Base-by-base conservation (phyloP, 2,113 vertebrate species). In the Caranx ignobilis region DNA sequence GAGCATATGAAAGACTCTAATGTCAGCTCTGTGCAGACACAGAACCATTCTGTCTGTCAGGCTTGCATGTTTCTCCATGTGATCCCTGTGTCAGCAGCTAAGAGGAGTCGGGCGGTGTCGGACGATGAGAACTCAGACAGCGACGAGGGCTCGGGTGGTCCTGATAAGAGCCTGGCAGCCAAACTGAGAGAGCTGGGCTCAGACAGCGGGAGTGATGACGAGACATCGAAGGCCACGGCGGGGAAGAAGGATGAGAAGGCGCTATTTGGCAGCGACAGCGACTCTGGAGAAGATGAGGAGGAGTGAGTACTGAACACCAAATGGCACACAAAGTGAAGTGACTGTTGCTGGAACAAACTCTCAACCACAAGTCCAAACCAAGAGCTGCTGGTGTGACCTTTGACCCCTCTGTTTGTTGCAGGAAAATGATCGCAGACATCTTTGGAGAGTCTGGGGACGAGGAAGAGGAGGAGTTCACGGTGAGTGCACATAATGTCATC, bases 361-460 rank as follows among this genome's bases (percentile, higher is more conserved):
- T 41, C 8, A 41, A 41, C 39, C 39, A 7, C 39, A 41, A 8
- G 8, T 41, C 39, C 11, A 10, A 41, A 41, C 39, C 18, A 5
- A 31, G 21, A 37, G 34, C 13, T n/a, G 45, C 60, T 3, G 11
- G 5, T 41, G 1, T 79, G 76, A 76, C 66, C 60, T 65, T 45
- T 77, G 54, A 65, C 57, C 63, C 31, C 35, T 82, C 2, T 50
- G 13, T 45, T 11, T 60, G 77, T 88, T 74, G 7, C 90, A 99
- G 98, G 94, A 99, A 98, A 88, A 96, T 99, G 93, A 99, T 99
- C 35, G 97, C 98, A 32, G 98, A 99, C 90, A 99, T 99, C 92
- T 99, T 99, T 83, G 98, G 98, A 66, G 98, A 99, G 91, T 99
- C 98, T 34, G 98, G 97, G 47, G 98, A 99, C 88, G 98, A 99